Evolutionary conservation across 1,140 invertebrate genomes (phyloP), one percentile per base, ranked within the genome.

Genomic region (Papilio machaon): DNA sequence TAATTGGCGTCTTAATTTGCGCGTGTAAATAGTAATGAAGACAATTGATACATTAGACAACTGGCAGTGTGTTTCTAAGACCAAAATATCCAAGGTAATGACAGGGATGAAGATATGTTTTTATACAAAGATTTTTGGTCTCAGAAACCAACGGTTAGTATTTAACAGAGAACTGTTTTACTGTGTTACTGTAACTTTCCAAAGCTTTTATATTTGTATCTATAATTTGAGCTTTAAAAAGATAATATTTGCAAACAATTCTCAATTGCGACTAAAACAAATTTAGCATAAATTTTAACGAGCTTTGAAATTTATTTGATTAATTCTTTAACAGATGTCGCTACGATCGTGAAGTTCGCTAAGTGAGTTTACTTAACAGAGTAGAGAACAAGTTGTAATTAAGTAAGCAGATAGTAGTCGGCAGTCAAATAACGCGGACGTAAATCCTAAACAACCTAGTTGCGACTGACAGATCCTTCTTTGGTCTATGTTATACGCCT

Each of bases 361-460:
- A 46, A 79, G 77, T 60, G 76, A 60, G 54, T 79, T 79, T 64
- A 47, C 38, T 46, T 67, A 79, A 79, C 77, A 43, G 43, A 67
- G 58, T 67, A 67, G 58, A 78, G 23, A 43, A 60, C 77, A 58
- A 79, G 38, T 64, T 47, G 77, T 67, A 79, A 79, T 79, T 79
- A 83, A 84, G 83, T 81, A 75, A 83, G 82, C 81, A 87, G 84
- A 83, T 86, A 82, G 84, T 87, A 87, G 89, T 89, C 84, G 89
- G 86, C 90, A 91, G 85, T 89, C 88, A 88, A 90, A 89, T 91
- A 92, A 89, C 87, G 84, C 83, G 86, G 80, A 88, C 89, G 90
- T 92, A 92, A 92, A 91, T 91, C 88, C 85, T 90, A 90, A 86
- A 89, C 90, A 91, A 91, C 89, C 90, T 91, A 92, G 90, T 92